Conservation (phyloP, 2,113 vertebrate genomes). For the Nettapus auritus region DNA sequence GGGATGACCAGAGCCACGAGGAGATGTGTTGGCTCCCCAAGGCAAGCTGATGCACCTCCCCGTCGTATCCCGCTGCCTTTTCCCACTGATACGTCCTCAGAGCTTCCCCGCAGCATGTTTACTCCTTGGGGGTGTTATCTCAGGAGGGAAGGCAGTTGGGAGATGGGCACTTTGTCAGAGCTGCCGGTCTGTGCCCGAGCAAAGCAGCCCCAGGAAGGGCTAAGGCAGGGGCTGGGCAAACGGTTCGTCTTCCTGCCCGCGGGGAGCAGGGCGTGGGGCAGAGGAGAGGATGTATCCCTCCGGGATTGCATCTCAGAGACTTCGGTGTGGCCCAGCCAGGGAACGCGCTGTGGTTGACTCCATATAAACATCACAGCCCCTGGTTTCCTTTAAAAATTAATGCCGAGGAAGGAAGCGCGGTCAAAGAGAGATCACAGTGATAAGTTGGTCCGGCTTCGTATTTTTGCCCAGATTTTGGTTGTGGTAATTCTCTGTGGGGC, state of each 20-base stretch:
- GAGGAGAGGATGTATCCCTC: neutral
- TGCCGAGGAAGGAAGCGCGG: neutral
- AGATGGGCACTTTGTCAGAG: neutral
- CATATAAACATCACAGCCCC: neutral
- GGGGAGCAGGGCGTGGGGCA: neutral
- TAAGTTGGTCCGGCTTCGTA: neutral
- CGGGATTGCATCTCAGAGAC: neutral
- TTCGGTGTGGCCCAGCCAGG: neutral
- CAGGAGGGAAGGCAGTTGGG: neutral
- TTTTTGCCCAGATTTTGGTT: neutral
- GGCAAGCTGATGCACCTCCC: neutral
- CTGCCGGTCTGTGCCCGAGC: accelerated
- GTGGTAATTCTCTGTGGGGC: neutral
- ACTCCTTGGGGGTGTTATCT: neutral
- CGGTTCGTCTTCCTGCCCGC: neutral
- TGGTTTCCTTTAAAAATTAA: conserved; percentile 34
- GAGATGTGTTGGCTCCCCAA: neutral
- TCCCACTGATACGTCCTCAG: neutral
- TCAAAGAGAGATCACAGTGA: neutral
- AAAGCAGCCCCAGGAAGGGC: neutral
- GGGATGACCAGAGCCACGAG: neutral
- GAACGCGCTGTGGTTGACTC: neutral
- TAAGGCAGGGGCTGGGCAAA: neutral
- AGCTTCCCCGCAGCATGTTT: neutral
- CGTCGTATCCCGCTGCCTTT: neutral